Evolutionary conservation across 2,797 vertebrate genomes (phyloP), one percentile per base, ranked within the genome.

Genomic region (Diceros bicornis): DNA sequence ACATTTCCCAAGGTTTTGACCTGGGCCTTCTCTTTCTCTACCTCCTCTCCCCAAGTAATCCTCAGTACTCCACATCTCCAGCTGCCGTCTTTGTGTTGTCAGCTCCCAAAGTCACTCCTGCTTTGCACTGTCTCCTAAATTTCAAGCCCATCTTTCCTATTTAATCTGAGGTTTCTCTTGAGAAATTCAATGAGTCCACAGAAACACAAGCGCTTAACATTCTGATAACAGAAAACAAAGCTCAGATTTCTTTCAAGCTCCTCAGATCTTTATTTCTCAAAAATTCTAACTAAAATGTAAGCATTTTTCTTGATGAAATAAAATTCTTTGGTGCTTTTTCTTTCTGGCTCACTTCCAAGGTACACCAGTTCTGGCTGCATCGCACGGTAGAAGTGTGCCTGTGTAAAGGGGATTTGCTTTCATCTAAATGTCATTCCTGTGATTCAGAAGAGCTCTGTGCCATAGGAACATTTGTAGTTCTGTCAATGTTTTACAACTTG

Each of bases 351-450:
- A 21, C n/a, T 62, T 68, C 83, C 90, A 86, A 55, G 14, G 75
- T n/a, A 27, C 47, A 23, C 64, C 25, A 41, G 62, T 52, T 68
- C 77, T 52, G 78, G 85, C 32, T 75, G 34, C 2, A 0, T 2
- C 4, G 0, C 2, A 0, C 0, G 4, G 74, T 8, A 21, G 37
- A 74, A 86, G 25, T 37, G 25, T 3, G 62, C 82, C 81, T 66
- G 37, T 68, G 62, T n/a, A n/a, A 13, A 57, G 74, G 23, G 14
- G 84, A 87, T 86, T 75, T 52, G 74, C 86, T 96, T 95, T 89
- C 95, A 89, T 87, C 86, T 71, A 86, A 97, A 95, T 90, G 91
- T 85, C 91, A 95, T 27, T 37, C 83, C 41, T 57, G 34, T 88
- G 93, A 97, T 88, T 96, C 91, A 95, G 89, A 84, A 83, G 82